Evolutionary conservation across 35 echinoderm and acorn worm genomes (phyloP).

Genomic region (Stichopus chloronotus): DNA sequence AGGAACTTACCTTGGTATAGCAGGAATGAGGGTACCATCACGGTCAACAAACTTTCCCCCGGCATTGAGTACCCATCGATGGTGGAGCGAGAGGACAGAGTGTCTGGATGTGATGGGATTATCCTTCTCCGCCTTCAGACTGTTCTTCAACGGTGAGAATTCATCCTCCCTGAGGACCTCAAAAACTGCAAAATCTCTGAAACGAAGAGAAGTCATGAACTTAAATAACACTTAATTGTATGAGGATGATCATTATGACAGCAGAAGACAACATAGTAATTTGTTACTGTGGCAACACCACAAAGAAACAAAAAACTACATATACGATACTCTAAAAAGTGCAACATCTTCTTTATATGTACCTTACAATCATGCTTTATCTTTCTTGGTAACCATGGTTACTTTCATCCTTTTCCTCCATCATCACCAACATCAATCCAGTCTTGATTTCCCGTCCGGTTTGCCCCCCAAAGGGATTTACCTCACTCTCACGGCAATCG

Average conservation of each 20-base stretch:
- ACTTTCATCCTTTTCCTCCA: too few relatives aligned
- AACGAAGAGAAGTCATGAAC: not conserved
- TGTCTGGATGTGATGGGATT: constrained; percentile 92
- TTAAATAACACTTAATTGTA: not conserved
- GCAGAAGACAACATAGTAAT: not conserved
- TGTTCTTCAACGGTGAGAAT: constrained; percentile 98
- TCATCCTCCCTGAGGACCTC: constrained; percentile 95
- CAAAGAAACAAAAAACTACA: too few relatives aligned
- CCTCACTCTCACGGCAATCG: too few relatives aligned
- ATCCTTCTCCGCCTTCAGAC: constrained; percentile 92
- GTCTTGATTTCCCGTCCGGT: too few relatives aligned
- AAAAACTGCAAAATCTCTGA: constrained; percentile 95
- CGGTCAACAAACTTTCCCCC: constrained; percentile 86
- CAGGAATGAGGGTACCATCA: constrained; percentile 89
- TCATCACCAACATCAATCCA: too few relatives aligned
- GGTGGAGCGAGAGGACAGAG: constrained; percentile 91
- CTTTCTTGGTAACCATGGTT: too few relatives aligned
- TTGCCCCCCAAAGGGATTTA: too few relatives aligned
- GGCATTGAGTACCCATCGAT: constrained; percentile 90
- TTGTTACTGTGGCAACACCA: too few relatives aligned
- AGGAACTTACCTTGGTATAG: constrained; percentile 86
- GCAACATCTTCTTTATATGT: too few relatives aligned
- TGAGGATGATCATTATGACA: not conserved
- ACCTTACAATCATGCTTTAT: too few relatives aligned
- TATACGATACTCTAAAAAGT: too few relatives aligned